These are phyloP conservation scores for Odocoileus virginianus DNA, from an alignment of 2,113 vertebrate genomes.

Conservation along the genomic window DNA sequence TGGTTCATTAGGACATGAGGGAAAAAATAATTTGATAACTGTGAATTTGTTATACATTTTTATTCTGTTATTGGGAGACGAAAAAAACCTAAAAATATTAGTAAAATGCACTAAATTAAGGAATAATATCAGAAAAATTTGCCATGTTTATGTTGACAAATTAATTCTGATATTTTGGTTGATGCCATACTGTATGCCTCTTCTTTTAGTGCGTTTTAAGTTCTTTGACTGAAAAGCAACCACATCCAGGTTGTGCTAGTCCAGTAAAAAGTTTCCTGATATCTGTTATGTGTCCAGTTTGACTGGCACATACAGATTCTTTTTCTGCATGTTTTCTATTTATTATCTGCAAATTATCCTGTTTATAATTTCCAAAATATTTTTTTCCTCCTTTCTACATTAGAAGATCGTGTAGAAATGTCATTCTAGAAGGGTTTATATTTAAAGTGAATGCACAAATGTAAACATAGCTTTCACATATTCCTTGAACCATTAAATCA, in stretches of 20 bases:
- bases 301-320: not conserved
- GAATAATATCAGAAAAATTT: slow-evolving; percentile 37
- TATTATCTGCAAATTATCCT: not conserved
- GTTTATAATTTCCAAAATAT: not conserved
- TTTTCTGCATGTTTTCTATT: not conserved
- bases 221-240: not conserved
- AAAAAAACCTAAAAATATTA: not conserved
- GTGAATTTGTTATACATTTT: not conserved
- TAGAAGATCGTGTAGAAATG: not conserved
- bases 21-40: not conserved
- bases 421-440: not conserved
- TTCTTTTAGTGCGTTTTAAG: slow-evolving; percentile 12
- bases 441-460: not conserved
- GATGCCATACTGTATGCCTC: not conserved
- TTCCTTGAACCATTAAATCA: not conserved
- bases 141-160: not conserved
- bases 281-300: slow-evolving; percentile 7
- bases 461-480: not conserved
- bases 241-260: not conserved
- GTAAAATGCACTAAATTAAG: slow-evolving; percentile 12
- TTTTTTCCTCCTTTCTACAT: not conserved
- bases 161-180: slow-evolving; percentile 29
- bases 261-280: not conserved
- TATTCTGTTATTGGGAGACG: not conserved
- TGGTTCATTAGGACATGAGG: not conserved